Base-by-base conservation (phyloP, 2,113 vertebrate genomes). In the Podarcis raffonei region DNA sequence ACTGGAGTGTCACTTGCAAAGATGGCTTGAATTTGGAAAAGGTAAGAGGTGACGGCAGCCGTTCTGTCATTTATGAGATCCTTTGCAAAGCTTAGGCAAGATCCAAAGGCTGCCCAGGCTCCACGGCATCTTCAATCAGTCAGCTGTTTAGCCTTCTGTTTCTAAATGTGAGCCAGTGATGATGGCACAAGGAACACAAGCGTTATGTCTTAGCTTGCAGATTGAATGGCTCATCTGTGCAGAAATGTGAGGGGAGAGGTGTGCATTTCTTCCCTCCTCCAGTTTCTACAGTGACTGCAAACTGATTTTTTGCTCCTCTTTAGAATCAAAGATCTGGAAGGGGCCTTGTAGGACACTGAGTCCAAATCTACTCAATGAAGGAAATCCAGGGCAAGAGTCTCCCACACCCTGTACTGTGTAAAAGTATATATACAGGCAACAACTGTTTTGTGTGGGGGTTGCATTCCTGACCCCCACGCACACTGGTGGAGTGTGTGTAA, bases 91-190 rank as follows among this genome's bases (percentile, higher is more conserved):
- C 65, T 35, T 32, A 80, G 85, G 15, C 30, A 48, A 79, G 42
- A 80, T 68, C 22, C 30, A 32, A 80, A 53, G 62, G 30, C 77
- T 81, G 7, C n/a, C 42, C 25, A 25, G 30, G 48, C 42, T 74
- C n/a, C 42, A 23, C 5, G 4, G 69, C n/a, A 74, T 30, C 71
- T 53, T 74, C 69, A 57, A 32, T 74, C 83, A 35, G 83, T 84
- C 83, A 74, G 68, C 83, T 84, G 68, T 16, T 84, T 35, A 84
- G 59, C 83, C 83, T 53, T 84, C 69, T 84, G 83, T 84, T 84
- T 74, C 62, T 59, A 57, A 84, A 84, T 74, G 69, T 48, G 42
- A 74, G 68, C 69, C 83, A 57, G 20, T n/a, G 20, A 6, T 35
- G 8, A 84, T 74, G 69, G 42, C 30, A 74, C n/a, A 74, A 74